phyloP scores from a whole-genome alignment of 2,113 vertebrate genomes.

The Equus przewalskii region DNA sequence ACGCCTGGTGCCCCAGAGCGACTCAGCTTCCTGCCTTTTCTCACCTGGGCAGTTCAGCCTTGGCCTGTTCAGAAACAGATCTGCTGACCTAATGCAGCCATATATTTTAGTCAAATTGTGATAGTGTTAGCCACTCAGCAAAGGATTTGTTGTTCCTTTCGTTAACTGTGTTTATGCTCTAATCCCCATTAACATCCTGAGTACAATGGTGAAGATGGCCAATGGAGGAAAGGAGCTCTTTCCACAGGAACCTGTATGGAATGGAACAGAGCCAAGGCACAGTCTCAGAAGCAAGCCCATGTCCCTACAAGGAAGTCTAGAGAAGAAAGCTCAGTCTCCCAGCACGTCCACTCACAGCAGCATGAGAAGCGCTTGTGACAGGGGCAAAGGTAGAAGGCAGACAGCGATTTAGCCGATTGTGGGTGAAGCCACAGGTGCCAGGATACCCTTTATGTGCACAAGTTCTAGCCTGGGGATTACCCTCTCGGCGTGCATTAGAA shows the following conservation, averaged over 20 bases:
- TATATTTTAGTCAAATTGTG: constrained; percentile 36
- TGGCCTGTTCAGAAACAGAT: background rate
- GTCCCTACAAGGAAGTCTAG: background rate
- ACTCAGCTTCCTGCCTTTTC: background rate
- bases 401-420: background rate
- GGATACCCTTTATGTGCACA: background rate
- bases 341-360: background rate
- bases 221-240: background rate
- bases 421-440: background rate
- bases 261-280: background rate
- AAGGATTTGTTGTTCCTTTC: background rate
- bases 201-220: background rate
- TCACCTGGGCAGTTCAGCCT: background rate
- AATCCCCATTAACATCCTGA: background rate
- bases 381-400: background rate
- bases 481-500: background rate
- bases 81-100: constrained; percentile 5
- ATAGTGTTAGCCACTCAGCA: background rate
- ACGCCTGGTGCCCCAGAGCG: background rate
- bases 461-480: background rate
- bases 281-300: background rate
- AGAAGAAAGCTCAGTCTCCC: background rate
- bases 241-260: background rate
- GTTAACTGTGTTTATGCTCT: background rate
- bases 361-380: background rate